A percentile compares a stretch with the other conserved stretches of the same genome.
Evolutionary conservation across 2,888 invertebrate genomes (phyloP).

Genomic region (Apantesis nais): DNA sequence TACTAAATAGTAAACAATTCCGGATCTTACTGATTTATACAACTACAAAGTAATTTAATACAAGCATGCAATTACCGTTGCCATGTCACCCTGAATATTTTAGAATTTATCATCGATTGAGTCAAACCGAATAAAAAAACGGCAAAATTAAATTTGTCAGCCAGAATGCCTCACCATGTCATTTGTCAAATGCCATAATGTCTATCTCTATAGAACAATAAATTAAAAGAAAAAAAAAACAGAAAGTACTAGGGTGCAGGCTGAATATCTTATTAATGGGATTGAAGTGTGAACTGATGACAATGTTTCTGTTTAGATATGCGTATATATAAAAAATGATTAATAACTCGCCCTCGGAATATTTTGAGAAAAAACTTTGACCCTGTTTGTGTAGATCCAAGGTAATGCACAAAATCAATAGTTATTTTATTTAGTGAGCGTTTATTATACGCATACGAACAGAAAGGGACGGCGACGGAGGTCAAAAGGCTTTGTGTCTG

Average conservation of each 20-base stretch:
- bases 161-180: background rate
- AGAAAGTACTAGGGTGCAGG: background rate
- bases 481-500: conserved; percentile 53
- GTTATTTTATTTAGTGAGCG: conserved; percentile 21
- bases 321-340: background rate
- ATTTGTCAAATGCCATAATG: background rate
- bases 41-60: too few species aligned
- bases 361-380: conserved; percentile 30
- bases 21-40: too few species aligned
- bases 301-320: background rate
- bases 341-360: conserved; percentile 16
- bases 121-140: background rate
- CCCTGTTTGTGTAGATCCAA: conserved; percentile 41
- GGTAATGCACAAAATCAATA: conserved; percentile 40
- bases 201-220: background rate
- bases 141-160: background rate
- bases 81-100: too few species aligned
- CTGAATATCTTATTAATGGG: background rate
- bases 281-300: background rate
- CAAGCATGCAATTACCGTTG: too few species aligned
- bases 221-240: background rate
- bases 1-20: too few species aligned
- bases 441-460: conserved; percentile 39
- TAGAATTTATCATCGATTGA: background rate
- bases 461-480: conserved; percentile 51